These are phyloP conservation scores for Petrolisthes manimaculis DNA, from an alignment of 2,888 invertebrate species.

Conservation along the genomic window DNA sequence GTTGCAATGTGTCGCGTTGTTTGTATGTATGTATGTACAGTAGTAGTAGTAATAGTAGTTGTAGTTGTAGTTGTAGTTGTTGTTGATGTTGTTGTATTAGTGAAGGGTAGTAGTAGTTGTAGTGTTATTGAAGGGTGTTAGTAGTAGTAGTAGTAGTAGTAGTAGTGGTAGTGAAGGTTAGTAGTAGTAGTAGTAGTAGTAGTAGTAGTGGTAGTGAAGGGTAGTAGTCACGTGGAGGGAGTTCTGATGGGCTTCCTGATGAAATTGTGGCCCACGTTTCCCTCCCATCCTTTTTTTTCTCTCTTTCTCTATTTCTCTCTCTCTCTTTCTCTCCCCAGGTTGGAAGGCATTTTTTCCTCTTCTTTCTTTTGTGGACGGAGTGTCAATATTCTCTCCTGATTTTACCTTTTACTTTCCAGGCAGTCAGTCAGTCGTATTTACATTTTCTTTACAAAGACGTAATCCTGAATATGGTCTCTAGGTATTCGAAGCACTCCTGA, in stretches of 20 bases:
- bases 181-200: background rate
- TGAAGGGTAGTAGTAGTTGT: background rate
- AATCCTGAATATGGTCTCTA: no score
- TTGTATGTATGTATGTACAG: no score
- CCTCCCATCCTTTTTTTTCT: slow-evolving; percentile 15
- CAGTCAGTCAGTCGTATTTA: no score
- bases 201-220: no score
- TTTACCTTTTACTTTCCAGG: no score
- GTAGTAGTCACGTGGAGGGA: slow-evolving; percentile 19
- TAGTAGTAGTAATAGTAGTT: background rate
- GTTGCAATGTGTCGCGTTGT: no score
- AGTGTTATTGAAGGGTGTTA: background rate
- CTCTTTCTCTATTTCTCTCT: slow-evolving; percentile 1
- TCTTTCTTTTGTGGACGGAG: background rate
- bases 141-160: background rate
- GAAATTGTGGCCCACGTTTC: slow-evolving; percentile 36
- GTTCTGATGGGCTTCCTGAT: slow-evolving; percentile 38
- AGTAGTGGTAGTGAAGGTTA: background rate
- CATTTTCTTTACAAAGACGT: no score
- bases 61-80: background rate
- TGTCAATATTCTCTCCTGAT: no score
- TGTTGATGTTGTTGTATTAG: no score
- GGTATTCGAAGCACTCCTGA: no score
- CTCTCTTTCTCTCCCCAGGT: background rate
- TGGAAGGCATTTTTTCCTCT: no score